A percentile compares a stretch with the other conserved stretches of the same genome.
Conservation (phyloP, 2,113 vertebrate species). For the Myiopsitta monachus region DNA sequence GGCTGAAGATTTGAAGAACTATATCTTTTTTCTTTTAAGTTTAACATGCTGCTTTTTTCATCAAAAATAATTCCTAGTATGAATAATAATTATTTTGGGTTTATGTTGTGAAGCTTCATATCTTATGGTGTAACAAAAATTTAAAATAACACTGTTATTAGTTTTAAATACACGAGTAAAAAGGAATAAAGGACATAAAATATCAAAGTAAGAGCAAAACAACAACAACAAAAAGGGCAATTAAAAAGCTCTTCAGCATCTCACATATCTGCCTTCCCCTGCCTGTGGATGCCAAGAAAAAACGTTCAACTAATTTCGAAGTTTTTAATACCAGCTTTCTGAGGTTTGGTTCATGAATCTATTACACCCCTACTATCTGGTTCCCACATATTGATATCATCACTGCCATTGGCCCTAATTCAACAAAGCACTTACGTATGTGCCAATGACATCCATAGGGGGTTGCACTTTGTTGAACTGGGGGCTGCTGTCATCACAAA, state of each 20-base stretch:
- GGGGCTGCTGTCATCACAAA: slow-evolving; percentile 13
- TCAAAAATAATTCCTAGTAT: not conserved
- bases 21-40: not conserved
- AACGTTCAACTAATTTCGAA: not conserved
- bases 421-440: not conserved
- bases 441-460: not conserved
- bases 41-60: not conserved
- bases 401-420: not conserved
- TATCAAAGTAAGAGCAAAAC: not conserved
- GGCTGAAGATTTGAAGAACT: not conserved
- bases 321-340: not conserved
- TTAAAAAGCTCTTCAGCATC: slow-evolving; percentile 4
- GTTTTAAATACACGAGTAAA: not conserved
- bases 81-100: slow-evolving; percentile 10
- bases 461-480: not conserved
- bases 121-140: not conserved
- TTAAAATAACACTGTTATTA: not conserved
- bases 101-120: not conserved
- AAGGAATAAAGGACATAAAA: not conserved
- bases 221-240: not conserved
- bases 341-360: not conserved
- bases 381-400: not conserved
- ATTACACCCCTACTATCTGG: not conserved
- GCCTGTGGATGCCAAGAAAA: not conserved
- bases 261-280: not conserved